These are phyloP conservation scores for Polypedilum vanderplanki DNA, from an alignment of 1,140 invertebrate genomes.

Conservation along the genomic window DNA sequence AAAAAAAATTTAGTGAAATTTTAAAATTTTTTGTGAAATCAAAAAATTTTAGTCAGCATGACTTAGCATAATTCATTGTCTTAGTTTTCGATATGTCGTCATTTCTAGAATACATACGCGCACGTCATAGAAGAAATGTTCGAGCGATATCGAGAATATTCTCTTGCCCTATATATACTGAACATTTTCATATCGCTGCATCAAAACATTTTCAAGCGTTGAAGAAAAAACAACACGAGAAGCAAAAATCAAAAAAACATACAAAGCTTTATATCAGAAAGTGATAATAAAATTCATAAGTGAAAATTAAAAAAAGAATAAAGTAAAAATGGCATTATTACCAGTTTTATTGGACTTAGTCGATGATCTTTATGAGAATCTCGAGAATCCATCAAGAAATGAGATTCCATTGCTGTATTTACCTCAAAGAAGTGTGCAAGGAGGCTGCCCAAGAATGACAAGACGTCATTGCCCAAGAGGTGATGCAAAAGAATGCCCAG, in stretches of 20 bases:
- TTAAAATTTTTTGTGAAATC: too few species aligned
- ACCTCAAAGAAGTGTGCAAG: not conserved
- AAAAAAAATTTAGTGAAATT: too few species aligned
- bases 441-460: not conserved
- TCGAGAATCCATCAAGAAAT: not conserved
- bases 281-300: not conserved
- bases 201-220: not conserved
- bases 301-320: not conserved
- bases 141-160: not conserved
- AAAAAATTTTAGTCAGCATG: not conserved
- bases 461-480: not conserved
- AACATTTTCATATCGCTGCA: not conserved
- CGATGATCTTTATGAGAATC: not conserved
- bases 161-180: not conserved
- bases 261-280: not conserved
- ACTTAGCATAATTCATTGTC: not conserved
- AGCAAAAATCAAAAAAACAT: not conserved
- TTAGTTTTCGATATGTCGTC: not conserved
- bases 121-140: slow-evolving; percentile 14
- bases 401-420: not conserved
- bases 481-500: not conserved
- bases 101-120: not conserved
- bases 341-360: slow-evolving; percentile 20
- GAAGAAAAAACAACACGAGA: not conserved
- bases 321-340: slow-evolving; percentile 2